Percentiles rank a stretch among this genome's conserved stretches.
phyloP scores from a whole-genome alignment of 2,797 vertebrate species.

The Phoxinus dragarum region DNA sequence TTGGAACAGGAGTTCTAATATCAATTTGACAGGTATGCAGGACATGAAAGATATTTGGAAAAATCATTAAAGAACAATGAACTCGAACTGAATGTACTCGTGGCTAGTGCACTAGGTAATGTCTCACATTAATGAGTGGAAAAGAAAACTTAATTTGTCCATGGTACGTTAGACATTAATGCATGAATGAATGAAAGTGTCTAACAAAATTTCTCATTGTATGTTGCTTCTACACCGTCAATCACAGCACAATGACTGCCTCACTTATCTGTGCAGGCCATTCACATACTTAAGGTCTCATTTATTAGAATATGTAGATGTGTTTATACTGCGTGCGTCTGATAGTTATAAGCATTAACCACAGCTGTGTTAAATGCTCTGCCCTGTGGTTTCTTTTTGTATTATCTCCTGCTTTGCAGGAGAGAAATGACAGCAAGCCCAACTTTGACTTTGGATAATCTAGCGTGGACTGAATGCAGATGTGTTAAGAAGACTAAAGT shows the following conservation, averaged over 20 bases:
- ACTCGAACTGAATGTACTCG: not conserved
- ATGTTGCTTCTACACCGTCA: constrained; percentile 21
- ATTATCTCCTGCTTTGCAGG: not conserved
- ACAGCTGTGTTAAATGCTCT: not conserved
- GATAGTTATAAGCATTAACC: not conserved
- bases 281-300: constrained; percentile 15
- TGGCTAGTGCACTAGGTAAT: not conserved
- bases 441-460: not conserved
- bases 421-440: not conserved
- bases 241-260: constrained; percentile 27
- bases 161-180: constrained; percentile 8
- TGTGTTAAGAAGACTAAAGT: not conserved
- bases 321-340: constrained; percentile 1
- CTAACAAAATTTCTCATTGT: not conserved
- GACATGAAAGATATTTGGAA: not conserved
- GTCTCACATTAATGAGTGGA: constrained; percentile 1
- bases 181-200: constrained; percentile 12
- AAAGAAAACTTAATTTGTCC: constrained; percentile 22
- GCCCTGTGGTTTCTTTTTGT: not conserved
- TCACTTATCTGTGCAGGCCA: constrained; percentile 32
- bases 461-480: not conserved
- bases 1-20: not conserved
- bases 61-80: not conserved
- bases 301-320: not conserved
- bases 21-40: not conserved